Evolutionary conservation across 2,797 vertebrate species (phyloP).

Genomic region (Pelochelys cantorii): DNA sequence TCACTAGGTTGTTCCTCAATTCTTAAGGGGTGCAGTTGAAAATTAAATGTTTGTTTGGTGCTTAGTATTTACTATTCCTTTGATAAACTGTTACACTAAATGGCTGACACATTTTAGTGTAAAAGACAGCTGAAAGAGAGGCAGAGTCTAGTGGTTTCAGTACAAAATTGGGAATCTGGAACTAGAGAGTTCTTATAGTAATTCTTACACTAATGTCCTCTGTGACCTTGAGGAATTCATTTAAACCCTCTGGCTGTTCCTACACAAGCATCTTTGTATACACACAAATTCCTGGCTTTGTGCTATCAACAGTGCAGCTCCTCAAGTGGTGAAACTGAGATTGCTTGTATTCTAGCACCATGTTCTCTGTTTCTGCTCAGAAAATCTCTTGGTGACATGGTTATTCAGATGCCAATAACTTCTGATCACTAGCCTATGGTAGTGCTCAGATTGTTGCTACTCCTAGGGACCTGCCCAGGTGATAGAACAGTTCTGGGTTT

Average conservation of each 20-base stretch:
- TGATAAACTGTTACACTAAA: constrained; percentile 15
- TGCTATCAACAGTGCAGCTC: not conserved
- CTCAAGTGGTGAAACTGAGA: not conserved
- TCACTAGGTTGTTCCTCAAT: constrained; percentile 16
- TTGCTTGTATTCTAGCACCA: not conserved
- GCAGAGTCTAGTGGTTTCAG: not conserved
- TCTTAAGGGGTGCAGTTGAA: not conserved
- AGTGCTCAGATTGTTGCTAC: not conserved
- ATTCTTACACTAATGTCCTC: not conserved
- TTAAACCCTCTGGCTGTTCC: not conserved
- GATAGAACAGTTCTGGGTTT: not conserved
- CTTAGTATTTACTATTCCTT: not conserved
- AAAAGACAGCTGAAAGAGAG: not conserved
- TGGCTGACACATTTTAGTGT: not conserved
- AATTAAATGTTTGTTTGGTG: not conserved
- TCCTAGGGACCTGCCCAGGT: not conserved
- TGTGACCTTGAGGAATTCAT: not conserved
- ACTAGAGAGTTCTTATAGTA: not conserved
- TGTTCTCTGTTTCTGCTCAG: not conserved
- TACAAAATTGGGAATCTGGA: not conserved
- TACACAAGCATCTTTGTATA: not conserved
- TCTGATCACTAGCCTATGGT: not conserved
- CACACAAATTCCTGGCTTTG: not conserved
- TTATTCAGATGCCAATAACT: not conserved
- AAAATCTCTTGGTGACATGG: not conserved